Evolutionary conservation across 53 echinoderm and acorn worm genomes (phyloP).

Genomic region (Temnopleurus reevesii): DNA sequence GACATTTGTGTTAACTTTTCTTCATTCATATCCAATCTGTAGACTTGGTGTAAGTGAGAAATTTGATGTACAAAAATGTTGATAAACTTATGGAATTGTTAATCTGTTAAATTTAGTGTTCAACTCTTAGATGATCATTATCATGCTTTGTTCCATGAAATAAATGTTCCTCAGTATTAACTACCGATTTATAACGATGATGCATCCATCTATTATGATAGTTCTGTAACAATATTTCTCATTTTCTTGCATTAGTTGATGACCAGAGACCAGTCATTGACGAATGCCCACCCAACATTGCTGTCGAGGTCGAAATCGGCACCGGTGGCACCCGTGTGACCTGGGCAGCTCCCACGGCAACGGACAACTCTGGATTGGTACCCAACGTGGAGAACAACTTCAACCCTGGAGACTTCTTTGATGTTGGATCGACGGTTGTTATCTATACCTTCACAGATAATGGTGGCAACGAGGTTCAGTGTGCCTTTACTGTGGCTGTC

Average conservation of each 20-base stretch:
- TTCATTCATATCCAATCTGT: too few species aligned
- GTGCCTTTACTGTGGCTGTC: constrained; percentile 49
- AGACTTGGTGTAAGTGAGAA: too few species aligned
- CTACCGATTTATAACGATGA: too few species aligned
- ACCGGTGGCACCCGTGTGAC: constrained; percentile 48
- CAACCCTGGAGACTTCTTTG: constrained; percentile 55
- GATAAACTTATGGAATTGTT: too few species aligned
- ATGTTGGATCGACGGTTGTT: constrained; percentile 65
- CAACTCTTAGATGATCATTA: too few species aligned
- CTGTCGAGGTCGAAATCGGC: constrained; percentile 60
- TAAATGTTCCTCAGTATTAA: too few species aligned
- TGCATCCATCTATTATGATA: too few species aligned
- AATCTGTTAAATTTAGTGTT: too few species aligned
- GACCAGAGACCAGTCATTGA: constrained; percentile 23
- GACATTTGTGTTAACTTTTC: too few species aligned
- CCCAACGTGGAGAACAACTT: constrained; percentile 4
- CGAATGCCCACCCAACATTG: constrained; percentile 52
- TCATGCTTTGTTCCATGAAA: too few species aligned
- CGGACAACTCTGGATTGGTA: constrained; percentile 69
- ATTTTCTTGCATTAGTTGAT: constrained; percentile 19
- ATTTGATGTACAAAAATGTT: too few species aligned
- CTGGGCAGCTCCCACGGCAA: constrained; percentile 70
- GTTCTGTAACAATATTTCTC: too few species aligned
- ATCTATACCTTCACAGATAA: constrained; percentile 66
- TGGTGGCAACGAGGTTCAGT: constrained; percentile 47